Base-by-base conservation (phyloP, 1,140 invertebrate species). In the Hypsibius dujardini region DNA sequence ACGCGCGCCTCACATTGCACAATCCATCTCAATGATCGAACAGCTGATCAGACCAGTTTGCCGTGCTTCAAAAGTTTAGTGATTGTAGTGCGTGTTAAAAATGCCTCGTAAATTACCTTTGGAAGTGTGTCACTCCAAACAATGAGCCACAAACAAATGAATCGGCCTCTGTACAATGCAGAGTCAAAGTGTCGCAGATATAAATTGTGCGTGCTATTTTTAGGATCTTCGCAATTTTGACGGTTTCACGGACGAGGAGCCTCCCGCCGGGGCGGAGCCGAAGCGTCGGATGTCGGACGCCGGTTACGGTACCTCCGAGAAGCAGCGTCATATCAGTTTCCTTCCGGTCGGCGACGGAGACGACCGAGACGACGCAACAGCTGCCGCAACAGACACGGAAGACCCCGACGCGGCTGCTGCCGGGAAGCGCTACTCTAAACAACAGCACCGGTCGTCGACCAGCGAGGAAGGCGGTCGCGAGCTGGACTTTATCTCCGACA, bases 401-500 rank as follows among this genome's bases (percentile, higher is more conserved):
- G n/a, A 56, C 7, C 7, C n/a, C 7, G 7, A n/a, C 7, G n/a
- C 50, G n/a, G 50, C 50, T 7, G 50, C 50, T 56, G 50, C 7
- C 50, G 7, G 7, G 50, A n/a, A 56, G 7, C 50, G 50, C 7
- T 7, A 56, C n/a, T 56, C 50, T n/a, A 56, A n/a, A 56, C n/a
- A 7, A 7, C 7, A 56, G 50, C 50, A 56, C n/a, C 50, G 50
- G 50, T 56, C 7, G 62, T 67, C 62, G 42, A 67, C 7, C 7
- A 7, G 62, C 62, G 42, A 42, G 3, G 62, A 67, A 67, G 62
- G n/a, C 50, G 50, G 62, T 42, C 62, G 62, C 62, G 62, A 67
- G 62, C 7, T 67, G 62, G 62, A 67, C 42, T 67, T 67, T 67
- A 42, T 67, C 7, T 67, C 62, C 12, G 62, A 67, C 42, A 67